Evolutionary conservation across 2,888 invertebrate species (phyloP), one percentile per base, ranked within the genome.

Genomic region (Teleiodes luculella): DNA sequence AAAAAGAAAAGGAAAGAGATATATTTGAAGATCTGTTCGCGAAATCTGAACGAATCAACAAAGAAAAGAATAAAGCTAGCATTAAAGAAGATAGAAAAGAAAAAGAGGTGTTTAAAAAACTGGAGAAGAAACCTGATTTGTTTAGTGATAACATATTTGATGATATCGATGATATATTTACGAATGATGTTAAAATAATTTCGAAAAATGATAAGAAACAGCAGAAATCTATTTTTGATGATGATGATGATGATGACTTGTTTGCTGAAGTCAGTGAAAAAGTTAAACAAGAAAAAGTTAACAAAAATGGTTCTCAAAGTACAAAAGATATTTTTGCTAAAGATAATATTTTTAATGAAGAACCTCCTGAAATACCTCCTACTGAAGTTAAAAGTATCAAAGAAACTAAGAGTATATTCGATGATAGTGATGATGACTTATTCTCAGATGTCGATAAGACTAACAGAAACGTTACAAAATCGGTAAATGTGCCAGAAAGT

Each of bases 151-250:
- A 83, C 63, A 65, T 89, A 50, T 89, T 89, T 62, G 89, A 88
- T 74, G 88, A 89, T 60, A 81, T 86, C 3, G 87, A 88, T 62
- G 83, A 88, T 70, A 82, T 87, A 45, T 88, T 87, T 58, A 74
- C 79, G 7, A 77, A 69, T n/a, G 74, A 76, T 36, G 63, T 70
- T 10, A 81, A 68, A 65, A 68, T 70, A 7, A 39, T 39, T 4
- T 16, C 18, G 11, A 45, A 50, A 51, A 33, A 31, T 20, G 28
- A 63, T 49, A 60, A 45, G 52, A 59, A 53, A 54, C 48, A 54
- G 3, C 66, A 65, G 62, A 56, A 54, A 59, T 4, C 51, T 8
- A 56, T 81, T 24, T 81, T 80, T 51, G 77, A 77, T 62, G 78
- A 79, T 54, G 80, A 80, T n/a, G n/a, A n/a, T 47, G 72, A 72